Conservation (phyloP, 2,888 invertebrate genomes). For the Erebia epiphron region DNA sequence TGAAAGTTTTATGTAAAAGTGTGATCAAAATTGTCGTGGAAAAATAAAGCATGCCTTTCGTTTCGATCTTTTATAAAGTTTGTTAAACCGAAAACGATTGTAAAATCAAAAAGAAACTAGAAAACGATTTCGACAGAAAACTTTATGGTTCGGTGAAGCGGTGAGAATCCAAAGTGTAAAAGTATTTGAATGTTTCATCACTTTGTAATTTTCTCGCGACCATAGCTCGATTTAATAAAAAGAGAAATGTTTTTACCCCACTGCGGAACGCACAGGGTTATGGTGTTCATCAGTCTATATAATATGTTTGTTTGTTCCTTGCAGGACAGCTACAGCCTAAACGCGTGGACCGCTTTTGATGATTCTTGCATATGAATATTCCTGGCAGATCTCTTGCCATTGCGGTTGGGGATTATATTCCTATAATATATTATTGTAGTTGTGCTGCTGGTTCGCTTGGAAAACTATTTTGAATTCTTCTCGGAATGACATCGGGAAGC, state of each 20-base stretch:
- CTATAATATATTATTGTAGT: neutral
- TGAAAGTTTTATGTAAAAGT: no score
- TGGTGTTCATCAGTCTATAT: no score
- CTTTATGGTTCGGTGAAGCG: neutral
- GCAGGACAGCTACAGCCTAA: no score
- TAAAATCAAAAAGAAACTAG: constrained; percentile 1
- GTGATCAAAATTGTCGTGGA: no score
- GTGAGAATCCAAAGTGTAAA: neutral
- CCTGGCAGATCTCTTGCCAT: constrained; percentile 11
- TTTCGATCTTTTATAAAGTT: no score
- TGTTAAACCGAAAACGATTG: neutral
- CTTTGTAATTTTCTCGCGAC: neutral
- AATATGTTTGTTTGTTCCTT: no score
- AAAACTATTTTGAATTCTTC: constrained; percentile 9
- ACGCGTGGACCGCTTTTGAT: no score
- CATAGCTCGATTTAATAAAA: neutral
- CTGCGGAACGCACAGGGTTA: no score
- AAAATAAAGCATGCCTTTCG: no score
- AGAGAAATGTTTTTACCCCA: no score
- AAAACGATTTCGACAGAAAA: neutral
- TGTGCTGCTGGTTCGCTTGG: neutral
- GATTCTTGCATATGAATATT: constrained; percentile 9
- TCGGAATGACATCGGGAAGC: neutral
- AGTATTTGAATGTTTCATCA: neutral
- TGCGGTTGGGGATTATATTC: constrained; percentile 11